Evolutionary conservation across 2,888 invertebrate genomes (phyloP).

Genomic region (Cacoxenus indagator): DNA sequence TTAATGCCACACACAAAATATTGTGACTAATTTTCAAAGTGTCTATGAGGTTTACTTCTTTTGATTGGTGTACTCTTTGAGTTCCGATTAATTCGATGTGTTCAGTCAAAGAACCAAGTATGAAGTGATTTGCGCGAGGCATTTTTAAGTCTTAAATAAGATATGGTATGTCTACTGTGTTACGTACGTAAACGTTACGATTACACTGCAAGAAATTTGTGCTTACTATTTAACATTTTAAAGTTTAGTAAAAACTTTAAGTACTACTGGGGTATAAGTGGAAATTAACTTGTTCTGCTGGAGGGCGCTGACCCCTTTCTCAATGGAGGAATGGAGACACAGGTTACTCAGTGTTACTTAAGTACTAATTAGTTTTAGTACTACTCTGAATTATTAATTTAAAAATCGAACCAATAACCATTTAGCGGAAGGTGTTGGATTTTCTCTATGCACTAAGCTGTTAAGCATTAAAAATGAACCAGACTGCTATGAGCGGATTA

Average conservation of each 20-base stretch:
- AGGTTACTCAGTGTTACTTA: no score
- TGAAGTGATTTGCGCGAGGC: constrained; percentile 71
- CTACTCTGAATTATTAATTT: no score
- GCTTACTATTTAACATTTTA: neutral
- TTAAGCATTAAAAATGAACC: no score
- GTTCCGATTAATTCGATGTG: constrained; percentile 56
- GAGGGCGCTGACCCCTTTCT: no score
- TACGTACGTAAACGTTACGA: constrained; percentile 59
- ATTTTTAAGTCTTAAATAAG: constrained; percentile 71
- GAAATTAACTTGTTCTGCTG: no score
- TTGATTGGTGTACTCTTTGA: neutral
- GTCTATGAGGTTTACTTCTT: neutral
- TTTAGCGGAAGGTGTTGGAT: no score
- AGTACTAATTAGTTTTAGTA: no score
- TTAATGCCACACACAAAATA: neutral
- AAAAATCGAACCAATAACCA: no score
- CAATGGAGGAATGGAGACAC: no score
- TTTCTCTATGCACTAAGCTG: no score
- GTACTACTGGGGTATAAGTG: neutral
- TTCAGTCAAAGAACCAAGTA: constrained; percentile 71
- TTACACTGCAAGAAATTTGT: constrained; percentile 48
- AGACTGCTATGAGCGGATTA: no score
- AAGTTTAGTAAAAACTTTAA: neutral
- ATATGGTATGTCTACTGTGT: constrained; percentile 65
- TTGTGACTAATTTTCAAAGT: neutral